Base-by-base conservation (phyloP, 2,888 invertebrate genomes). In the Chaetogeoica ovagalla region DNA sequence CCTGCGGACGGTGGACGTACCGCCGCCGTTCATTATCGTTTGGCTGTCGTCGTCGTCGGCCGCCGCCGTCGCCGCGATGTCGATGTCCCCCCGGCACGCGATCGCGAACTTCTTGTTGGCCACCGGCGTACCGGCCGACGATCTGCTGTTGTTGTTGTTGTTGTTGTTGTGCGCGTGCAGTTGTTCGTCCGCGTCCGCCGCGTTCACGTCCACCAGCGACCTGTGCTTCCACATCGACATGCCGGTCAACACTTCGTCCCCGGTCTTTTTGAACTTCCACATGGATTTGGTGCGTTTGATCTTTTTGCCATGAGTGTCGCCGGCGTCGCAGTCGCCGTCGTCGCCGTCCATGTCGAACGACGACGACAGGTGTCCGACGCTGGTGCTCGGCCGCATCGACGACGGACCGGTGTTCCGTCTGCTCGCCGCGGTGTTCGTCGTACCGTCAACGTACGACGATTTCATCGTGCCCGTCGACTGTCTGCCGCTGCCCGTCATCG, bases 141-240 rank as follows among this genome's bases (percentile, higher is more conserved):
- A 57, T 60, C 68, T 60, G 3, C 86, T 86, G 48, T 86, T 84
- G 0, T 86, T 86, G 7, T 84, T 85, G 57, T 84, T 86, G 81
- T 85, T 62, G 13, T 23, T 30, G 55, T 62, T 52, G 5, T 70
- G 3, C n/a, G 43, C 30, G 30, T 30, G 30, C 30, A 43, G 43
- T 43, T 48, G 62, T 13, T 69, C 69, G 19, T 79, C 70, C 1
- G 48, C 69, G 83, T 83, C 13, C 83, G 82, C 66, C 1, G 79
- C 48, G 60, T 83, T 83, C 62, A 92, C 90, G 84, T 93, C 93
- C 0, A 94, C 93, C 82, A 94, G 88, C 84, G 94, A 94, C 57
- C 94, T 89, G 85, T 94, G 94, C 85, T 92, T 92, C 94, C 94
- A 94, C 76, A 94, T 88, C 0, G 94, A 91, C 94, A 94, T 94